Evolutionary conservation across 2,888 invertebrate species (phyloP).

Genomic region (Villa cingulata): DNA sequence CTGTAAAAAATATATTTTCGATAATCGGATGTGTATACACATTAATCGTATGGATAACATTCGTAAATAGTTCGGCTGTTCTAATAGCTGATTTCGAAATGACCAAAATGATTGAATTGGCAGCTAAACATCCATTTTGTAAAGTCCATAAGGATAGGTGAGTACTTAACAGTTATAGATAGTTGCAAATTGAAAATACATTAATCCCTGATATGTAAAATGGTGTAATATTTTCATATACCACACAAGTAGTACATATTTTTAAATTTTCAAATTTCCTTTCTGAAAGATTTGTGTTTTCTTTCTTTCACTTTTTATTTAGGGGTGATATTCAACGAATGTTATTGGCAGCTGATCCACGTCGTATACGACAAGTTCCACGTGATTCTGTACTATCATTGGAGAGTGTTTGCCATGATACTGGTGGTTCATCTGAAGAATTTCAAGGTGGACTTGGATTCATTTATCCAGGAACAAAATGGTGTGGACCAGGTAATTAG

Average conservation of each 20-base stretch:
- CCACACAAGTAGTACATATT: too few species aligned
- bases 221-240: too few species aligned
- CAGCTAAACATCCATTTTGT: constrained; percentile 45
- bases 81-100: constrained; percentile 47
- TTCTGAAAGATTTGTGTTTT: too few species aligned
- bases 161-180: too few species aligned
- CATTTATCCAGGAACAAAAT: constrained; percentile 57
- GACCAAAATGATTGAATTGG: constrained; percentile 50
- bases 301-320: neutral
- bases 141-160: constrained; percentile 46
- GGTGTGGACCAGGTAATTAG: constrained; percentile 56
- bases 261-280: too few species aligned
- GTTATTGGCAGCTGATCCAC: constrained; percentile 43
- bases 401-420: constrained; percentile 42
- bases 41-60: too few species aligned
- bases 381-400: constrained; percentile 44
- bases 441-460: constrained; percentile 39
- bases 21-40: too few species aligned
- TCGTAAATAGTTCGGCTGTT: constrained; percentile 33
- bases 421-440: constrained; percentile 19
- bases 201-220: too few species aligned
- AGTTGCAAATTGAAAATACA: too few species aligned
- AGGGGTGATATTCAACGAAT: constrained; percentile 47
- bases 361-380: constrained; percentile 45
- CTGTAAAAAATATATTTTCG: too few species aligned